Conservation (phyloP, 2,797 vertebrate species). For the Chelidonichthys spinosus region DNA sequence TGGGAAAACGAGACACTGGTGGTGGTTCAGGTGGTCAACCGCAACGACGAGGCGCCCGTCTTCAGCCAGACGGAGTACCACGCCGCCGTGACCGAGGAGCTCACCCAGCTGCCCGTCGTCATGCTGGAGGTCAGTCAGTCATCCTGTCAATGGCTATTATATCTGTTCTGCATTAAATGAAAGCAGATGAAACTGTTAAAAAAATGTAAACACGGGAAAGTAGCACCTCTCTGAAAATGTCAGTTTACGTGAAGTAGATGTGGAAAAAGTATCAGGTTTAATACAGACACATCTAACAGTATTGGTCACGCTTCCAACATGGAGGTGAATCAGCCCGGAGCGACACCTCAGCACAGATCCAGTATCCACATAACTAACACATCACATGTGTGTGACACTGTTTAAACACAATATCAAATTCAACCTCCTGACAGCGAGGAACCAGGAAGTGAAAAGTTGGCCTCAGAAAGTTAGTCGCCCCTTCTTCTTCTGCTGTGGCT, state of each 20-base stretch:
- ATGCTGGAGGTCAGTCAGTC: slow-evolving; percentile 85
- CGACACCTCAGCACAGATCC: slow-evolving; percentile 32
- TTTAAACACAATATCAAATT: slow-evolving; percentile 41
- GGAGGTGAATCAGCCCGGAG: slow-evolving; percentile 36
- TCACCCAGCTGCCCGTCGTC: slow-evolving; percentile 84
- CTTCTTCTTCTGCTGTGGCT: slow-evolving; percentile 26
- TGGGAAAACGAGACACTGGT: slow-evolving; percentile 92
- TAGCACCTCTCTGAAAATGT: slow-evolving; percentile 13
- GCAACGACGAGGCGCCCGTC: slow-evolving; percentile 90
- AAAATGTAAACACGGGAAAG: slow-evolving; percentile 11
- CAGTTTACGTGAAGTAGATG: slow-evolving; percentile 40
- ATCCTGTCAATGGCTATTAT: neutral
- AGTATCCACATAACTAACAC: slow-evolving; percentile 48
- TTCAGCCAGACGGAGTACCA: slow-evolving; percentile 89
- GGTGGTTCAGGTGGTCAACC: slow-evolving; percentile 86
- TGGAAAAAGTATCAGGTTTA: slow-evolving; percentile 42
- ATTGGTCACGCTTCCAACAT: slow-evolving; percentile 15
- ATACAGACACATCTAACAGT: slow-evolving; percentile 18
- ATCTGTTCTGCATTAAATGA: too few relatives aligned
- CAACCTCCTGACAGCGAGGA: slow-evolving; percentile 20
- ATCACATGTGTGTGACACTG: slow-evolving; percentile 37
- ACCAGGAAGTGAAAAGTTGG: slow-evolving; percentile 31
- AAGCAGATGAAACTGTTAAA: too few relatives aligned
- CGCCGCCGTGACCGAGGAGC: slow-evolving; percentile 86
- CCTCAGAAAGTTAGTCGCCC: slow-evolving; percentile 31